These are phyloP conservation scores for Dastarcus helophoroides DNA, from an alignment of 2,888 invertebrate genomes.

Conservation along the genomic window DNA sequence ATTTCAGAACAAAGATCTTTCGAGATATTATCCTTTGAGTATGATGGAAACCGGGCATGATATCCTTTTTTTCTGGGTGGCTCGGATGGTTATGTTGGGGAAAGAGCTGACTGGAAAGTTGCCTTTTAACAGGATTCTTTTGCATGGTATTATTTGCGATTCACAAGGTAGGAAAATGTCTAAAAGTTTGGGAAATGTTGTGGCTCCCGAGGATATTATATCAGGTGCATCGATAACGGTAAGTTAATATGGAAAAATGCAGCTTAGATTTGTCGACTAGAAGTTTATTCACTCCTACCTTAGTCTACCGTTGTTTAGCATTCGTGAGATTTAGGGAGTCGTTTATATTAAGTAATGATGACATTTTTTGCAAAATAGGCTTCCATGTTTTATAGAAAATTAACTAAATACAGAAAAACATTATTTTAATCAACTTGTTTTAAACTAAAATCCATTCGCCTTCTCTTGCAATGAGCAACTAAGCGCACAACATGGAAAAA, in stretches of 20 bases:
- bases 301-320: too few species aligned
- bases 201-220: conserved; percentile 95
- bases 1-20: conserved; percentile 43
- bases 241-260: conserved; percentile 32
- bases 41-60: conserved; percentile 95
- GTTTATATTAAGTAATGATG: too few species aligned
- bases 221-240: conserved; percentile 71
- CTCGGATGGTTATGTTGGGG: conserved; percentile 97
- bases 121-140: conserved; percentile 86
- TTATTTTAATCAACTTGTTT: too few species aligned
- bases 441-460: too few species aligned
- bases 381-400: too few species aligned
- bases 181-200: conserved; percentile 94
- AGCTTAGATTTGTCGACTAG: too few species aligned
- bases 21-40: conserved; percentile 65
- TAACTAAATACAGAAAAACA: too few species aligned
- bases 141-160: conserved; percentile 96
- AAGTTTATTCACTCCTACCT: too few species aligned
- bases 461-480: too few species aligned
- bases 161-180: conserved; percentile 99
- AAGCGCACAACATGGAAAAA: too few species aligned
- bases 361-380: too few species aligned
- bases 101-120: conserved; percentile 77
- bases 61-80: conserved; percentile 99
- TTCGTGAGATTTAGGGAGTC: too few species aligned